Evolutionary conservation across 1,140 invertebrate species (phyloP), one percentile per base, ranked within the genome.

Genomic region (Popillia japonica): DNA sequence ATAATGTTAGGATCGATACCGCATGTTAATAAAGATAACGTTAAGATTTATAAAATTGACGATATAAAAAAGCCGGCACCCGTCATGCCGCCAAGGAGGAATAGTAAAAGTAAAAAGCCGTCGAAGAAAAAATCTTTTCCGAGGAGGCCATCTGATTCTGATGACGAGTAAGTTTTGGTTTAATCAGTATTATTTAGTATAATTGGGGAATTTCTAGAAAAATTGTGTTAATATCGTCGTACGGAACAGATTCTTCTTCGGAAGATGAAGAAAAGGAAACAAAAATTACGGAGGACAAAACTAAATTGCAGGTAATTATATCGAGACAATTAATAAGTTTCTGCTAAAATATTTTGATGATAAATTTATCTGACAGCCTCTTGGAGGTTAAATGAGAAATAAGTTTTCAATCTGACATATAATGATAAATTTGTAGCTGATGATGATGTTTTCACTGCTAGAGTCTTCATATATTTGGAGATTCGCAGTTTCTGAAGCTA

Each of bases 131-230:
- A 73, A 78, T 77, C n/a, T 4, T 75, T 75, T 55, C 20, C 34
- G 20, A n/a, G n/a, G n/a, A n/a, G n/a, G n/a, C n/a, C n/a, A n/a
- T n/a, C n/a, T n/a, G n/a, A n/a, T n/a, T n/a, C 87, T 10, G 89
- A 90, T 78, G 89, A 90, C 82, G 89, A 89, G 89, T 90, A 87
- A 84, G 86, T 75, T 17, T 76, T 55, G n/a, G n/a, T n/a, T 64
- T n/a, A 77, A 72, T 27, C n/a, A n/a, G n/a, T n/a, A n/a, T n/a
- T n/a, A n/a, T n/a, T n/a, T n/a, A n/a, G n/a, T n/a, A n/a, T n/a
- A n/a, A n/a, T n/a, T n/a, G n/a, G n/a, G n/a, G n/a, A n/a, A n/a
- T n/a, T n/a, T n/a, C n/a, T n/a, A n/a, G n/a, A n/a, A n/a, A n/a
- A n/a, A n/a, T n/a, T n/a, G n/a, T n/a, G n/a, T n/a, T n/a, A n/a